phyloP scores from a whole-genome alignment of 2,888 invertebrate species.

The Galeruca laticollis region DNA sequence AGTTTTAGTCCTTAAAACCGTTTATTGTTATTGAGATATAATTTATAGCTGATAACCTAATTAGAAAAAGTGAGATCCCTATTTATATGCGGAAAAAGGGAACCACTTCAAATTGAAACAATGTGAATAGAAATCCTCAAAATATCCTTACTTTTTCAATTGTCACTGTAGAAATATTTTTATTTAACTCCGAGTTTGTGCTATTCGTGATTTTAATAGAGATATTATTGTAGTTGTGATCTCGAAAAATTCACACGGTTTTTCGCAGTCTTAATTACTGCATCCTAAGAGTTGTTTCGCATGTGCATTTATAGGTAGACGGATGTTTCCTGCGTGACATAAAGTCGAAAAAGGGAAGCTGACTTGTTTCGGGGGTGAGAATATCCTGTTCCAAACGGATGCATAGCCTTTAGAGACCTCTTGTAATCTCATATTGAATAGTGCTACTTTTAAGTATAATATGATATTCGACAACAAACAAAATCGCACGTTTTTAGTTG shows the following conservation, averaged over 20 bases:
- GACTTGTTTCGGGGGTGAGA: slow-evolving; percentile 55
- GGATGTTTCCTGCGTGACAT: slow-evolving; percentile 49
- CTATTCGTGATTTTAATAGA: background rate
- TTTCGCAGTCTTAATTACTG: slow-evolving; percentile 11
- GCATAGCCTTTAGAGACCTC: slow-evolving; percentile 47
- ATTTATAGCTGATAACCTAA: too few species aligned
- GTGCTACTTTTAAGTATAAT: background rate
- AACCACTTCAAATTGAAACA: too few species aligned
- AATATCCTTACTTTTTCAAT: too few species aligned
- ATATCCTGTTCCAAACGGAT: slow-evolving; percentile 59
- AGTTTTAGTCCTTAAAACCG: too few species aligned
- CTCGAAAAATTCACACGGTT: slow-evolving; percentile 1
- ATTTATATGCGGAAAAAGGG: too few species aligned
- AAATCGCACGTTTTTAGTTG: too few species aligned
- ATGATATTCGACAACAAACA: too few species aligned
- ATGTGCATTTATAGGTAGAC: slow-evolving; percentile 44
- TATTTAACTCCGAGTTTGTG: background rate
- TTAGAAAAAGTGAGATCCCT: too few species aligned
- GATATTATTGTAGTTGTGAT: background rate
- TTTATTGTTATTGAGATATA: too few species aligned
- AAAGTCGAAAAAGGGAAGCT: slow-evolving; percentile 47
- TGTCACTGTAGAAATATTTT: too few species aligned
- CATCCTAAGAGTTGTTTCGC: slow-evolving; percentile 41
- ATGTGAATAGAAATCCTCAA: too few species aligned
- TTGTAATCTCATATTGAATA: slow-evolving; percentile 25